Conservation (phyloP, 1,140 invertebrate genomes). For the Homalodisca vitripennis region DNA sequence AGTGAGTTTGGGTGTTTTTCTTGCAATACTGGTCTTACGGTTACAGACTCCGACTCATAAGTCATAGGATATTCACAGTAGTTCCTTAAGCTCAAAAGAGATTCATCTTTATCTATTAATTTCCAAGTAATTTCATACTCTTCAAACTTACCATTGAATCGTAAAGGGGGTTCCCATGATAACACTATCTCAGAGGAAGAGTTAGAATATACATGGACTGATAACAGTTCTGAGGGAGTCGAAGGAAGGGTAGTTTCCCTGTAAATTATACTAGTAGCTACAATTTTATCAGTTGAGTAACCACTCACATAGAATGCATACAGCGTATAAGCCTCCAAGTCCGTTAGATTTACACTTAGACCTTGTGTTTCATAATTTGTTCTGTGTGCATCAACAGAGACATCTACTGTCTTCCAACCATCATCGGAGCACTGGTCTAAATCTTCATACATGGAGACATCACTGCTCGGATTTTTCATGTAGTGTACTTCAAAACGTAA, state of each 20-base stretch:
- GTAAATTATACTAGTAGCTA: constrained; percentile 70
- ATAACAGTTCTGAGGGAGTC: constrained; percentile 62
- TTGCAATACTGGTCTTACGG: constrained; percentile 18
- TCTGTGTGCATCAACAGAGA: background rate
- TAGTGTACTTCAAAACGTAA: constrained; percentile 36
- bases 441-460: constrained; percentile 72
- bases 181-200: constrained; percentile 64
- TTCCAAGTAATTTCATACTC: constrained; percentile 72
- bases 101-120: constrained; percentile 43
- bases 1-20: constrained; percentile 20
- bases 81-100: constrained; percentile 34
- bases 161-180: constrained; percentile 70
- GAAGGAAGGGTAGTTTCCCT: constrained; percentile 77
- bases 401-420: constrained; percentile 54
- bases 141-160: constrained; percentile 78
- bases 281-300: constrained; percentile 65
- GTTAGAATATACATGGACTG: constrained; percentile 56
- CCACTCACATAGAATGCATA: constrained; percentile 90
- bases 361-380: background rate
- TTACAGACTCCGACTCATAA: constrained; percentile 5
- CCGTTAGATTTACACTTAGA: constrained; percentile 34
- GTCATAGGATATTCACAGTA: constrained; percentile 38
- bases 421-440: constrained; percentile 80
- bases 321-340: constrained; percentile 75
- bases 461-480: constrained; percentile 60